phyloP scores from a whole-genome alignment of 2,797 vertebrate genomes.

The Nannoperca obscura region DNA sequence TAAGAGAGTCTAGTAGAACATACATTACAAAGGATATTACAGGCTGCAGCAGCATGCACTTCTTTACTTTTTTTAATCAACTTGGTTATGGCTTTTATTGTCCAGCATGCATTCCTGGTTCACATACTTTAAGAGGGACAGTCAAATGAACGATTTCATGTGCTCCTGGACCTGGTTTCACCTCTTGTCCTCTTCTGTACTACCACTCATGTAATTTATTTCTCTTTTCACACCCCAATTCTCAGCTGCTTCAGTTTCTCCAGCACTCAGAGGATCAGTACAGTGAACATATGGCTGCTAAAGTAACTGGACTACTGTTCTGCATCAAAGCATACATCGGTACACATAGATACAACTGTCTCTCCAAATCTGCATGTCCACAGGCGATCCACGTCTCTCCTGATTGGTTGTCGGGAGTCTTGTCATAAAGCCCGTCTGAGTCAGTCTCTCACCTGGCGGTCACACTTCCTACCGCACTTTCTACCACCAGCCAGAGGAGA shows the following conservation, averaged over 20 bases:
- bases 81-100: neutral
- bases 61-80: neutral
- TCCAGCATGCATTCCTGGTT: too few relatives aligned
- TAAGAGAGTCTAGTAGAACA: neutral
- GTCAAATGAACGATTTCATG: neutral
- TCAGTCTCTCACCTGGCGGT: neutral
- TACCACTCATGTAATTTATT: neutral
- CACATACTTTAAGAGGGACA: neutral
- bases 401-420: conserved; percentile 3
- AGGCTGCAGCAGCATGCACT: neutral
- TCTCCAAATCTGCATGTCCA: neutral
- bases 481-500: neutral
- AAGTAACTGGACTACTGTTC: conserved; percentile 9
- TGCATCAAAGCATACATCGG: neutral
- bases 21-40: neutral
- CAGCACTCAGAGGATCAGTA: conserved; percentile 7
- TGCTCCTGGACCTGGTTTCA: conserved; percentile 4
- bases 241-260: neutral
- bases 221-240: conserved; percentile 13
- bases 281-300: conserved; percentile 2
- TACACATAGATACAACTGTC: neutral
- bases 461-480: conserved; percentile 11
- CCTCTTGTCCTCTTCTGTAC: neutral
- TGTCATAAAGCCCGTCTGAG: neutral
- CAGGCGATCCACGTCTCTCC: neutral